Evolutionary conservation across 2,888 invertebrate species (phyloP), one percentile per base, ranked within the genome.

Genomic region (Bellardia pandia): DNA sequence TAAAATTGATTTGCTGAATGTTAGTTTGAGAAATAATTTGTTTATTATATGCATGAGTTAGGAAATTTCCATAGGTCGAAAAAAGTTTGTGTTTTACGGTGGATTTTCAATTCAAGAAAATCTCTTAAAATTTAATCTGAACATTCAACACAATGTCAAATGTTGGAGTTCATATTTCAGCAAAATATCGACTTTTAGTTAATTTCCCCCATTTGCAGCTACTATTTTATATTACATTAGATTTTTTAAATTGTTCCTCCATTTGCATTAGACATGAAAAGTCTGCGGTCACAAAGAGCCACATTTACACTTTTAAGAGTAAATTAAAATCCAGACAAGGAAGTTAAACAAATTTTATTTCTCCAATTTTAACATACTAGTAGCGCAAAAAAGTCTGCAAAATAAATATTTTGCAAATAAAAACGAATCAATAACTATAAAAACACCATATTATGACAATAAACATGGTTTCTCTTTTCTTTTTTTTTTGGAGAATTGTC

Each of bases 391-490:
- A 66, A 53, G n/a, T 8, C 64, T 30, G 3, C 13, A 2, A 68
- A 68, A 56, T 8, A 81, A 48, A 42, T 23, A 69, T 58, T 53
- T 37, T 45, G 3, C 3, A 68, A 30, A 45, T 23, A 23, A n/a
- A 68, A 33, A 4, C 33, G 71, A 84, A 77, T 84, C 72, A 79
- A 79, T 79, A 75, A 37, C 79, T 69, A 85, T 79, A 85, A 85
- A 74, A 85, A 42, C n/a, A 62, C 53, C 16, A 64, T 53, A 48
- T 16, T 33, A 33, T 71, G 33, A 53, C 53, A 69, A 77, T 3
- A 53, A 60, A 60, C n/a, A 33, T 30, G 45, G 72, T 78, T 51
- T 71, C 40, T 72, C 45, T 74, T 64, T 58, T 40, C 23, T 23
- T 23, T 23, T 23, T 23, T 23, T 23, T 23, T 23, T 23, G 23